A percentile compares a stretch with the other conserved stretches of the same genome.
Conservation (phyloP, 2,113 vertebrate species). For the Tachuris rubrigastra region DNA sequence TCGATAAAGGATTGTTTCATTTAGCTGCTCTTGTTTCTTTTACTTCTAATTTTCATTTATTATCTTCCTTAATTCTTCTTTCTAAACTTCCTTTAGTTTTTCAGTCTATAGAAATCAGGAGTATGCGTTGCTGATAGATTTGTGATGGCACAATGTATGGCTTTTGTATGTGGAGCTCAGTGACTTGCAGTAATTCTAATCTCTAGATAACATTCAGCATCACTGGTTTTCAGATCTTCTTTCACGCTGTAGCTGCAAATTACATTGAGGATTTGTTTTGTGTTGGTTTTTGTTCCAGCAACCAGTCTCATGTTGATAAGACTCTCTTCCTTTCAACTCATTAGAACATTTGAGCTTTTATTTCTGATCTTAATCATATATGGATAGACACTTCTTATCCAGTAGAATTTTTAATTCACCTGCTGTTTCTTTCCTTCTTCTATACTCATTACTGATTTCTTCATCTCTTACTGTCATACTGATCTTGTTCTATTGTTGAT, state of each 20-base stretch:
- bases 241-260: not conserved
- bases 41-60: not conserved
- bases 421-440: not conserved
- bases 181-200: not conserved
- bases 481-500: not conserved
- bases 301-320: not conserved
- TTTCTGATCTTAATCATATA: not conserved
- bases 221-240: not conserved
- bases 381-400: not conserved
- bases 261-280: not conserved
- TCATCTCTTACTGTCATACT: not conserved
- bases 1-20: not conserved
- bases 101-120: not conserved
- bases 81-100: not conserved
- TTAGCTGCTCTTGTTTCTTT: not conserved
- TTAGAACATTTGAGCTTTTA: not conserved
- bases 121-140: accelerated
- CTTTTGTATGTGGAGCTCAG: not conserved
- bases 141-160: not conserved
- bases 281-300: not conserved
- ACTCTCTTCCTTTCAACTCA: not conserved
- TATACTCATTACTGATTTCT: not conserved
- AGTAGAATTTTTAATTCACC: not conserved
- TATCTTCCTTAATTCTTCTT: not conserved
- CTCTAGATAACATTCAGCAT: not conserved